A percentile compares a stretch with the other conserved stretches of the same genome.
These are phyloP conservation scores for Deladenus siricidicola DNA, from an alignment of 2,888 invertebrate genomes.

Conservation along the genomic window DNA sequence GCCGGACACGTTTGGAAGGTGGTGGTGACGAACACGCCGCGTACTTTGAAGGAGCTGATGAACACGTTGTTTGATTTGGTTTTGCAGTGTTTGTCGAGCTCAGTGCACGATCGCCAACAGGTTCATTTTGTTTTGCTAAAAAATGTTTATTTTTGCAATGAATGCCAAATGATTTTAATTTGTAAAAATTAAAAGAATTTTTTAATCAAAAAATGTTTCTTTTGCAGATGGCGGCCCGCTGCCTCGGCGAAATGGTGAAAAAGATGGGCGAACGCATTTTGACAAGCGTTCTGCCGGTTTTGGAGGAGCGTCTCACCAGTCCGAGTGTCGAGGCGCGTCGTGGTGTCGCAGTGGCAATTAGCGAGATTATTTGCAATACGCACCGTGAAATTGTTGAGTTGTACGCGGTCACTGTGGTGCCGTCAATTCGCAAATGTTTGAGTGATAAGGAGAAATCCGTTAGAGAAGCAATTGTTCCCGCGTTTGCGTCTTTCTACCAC, in stretches of 20 bases:
- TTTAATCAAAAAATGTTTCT: background rate
- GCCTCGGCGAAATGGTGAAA: constrained; percentile 87
- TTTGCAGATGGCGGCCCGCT: constrained; percentile 80
- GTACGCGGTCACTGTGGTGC: constrained; percentile 77
- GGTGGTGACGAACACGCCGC: constrained; percentile 92
- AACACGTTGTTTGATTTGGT: constrained; percentile 84
- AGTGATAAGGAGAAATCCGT: constrained; percentile 65
- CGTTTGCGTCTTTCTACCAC: constrained; percentile 88
- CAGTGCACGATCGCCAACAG: constrained; percentile 33
- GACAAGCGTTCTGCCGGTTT: constrained; percentile 93
- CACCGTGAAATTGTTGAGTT: constrained; percentile 60
- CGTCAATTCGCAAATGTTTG: constrained; percentile 84
- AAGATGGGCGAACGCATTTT: constrained; percentile 94
- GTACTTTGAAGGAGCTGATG: constrained; percentile 87
- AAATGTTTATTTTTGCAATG: no score
- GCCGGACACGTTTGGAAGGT: constrained; percentile 97
- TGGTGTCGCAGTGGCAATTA: constrained; percentile 90
- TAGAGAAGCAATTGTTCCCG: constrained; percentile 84
- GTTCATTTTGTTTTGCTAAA: background rate
- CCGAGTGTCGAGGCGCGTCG: constrained; percentile 80
- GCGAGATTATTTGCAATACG: constrained; percentile 89
- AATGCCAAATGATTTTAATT: no score
- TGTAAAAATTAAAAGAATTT: no score
- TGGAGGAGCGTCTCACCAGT: constrained; percentile 83
- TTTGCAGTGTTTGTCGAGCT: constrained; percentile 42